phyloP scores from a whole-genome alignment of 1,140 invertebrate species.

The Globodera rostochiensis region DNA sequence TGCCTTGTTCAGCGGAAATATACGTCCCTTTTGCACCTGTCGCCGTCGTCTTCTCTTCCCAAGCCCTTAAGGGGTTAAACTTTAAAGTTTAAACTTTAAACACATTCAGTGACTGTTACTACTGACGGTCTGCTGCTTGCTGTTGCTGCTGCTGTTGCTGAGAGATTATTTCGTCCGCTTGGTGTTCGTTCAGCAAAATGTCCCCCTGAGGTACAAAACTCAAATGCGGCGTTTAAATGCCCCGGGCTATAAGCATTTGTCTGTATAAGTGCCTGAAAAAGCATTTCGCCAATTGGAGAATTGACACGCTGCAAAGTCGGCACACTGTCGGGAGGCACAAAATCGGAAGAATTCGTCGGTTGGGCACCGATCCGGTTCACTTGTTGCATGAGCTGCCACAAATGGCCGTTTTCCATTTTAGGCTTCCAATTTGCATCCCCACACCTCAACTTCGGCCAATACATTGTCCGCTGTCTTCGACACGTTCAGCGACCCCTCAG shows the following conservation, averaged over 20 bases:
- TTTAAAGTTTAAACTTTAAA: too few species aligned
- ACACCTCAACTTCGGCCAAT: neutral
- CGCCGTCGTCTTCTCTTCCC: neutral
- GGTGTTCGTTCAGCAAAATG: neutral
- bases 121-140: neutral
- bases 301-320: neutral
- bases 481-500: neutral
- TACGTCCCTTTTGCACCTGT: neutral
- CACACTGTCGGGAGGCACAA: neutral
- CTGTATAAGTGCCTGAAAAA: neutral
- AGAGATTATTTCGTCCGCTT: neutral
- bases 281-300: neutral
- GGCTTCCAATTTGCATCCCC: neutral
- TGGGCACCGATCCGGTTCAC: neutral
- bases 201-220: neutral
- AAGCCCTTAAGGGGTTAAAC: too few species aligned
- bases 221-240: neutral
- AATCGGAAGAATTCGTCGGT: neutral
- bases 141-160: neutral
- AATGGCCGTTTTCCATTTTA: neutral
- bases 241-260: neutral
- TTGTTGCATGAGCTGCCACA: neutral
- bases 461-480: neutral
- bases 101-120: neutral
- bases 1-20: neutral